phyloP scores from a whole-genome alignment of 2,888 invertebrate species.

The Morpho achilles region DNA sequence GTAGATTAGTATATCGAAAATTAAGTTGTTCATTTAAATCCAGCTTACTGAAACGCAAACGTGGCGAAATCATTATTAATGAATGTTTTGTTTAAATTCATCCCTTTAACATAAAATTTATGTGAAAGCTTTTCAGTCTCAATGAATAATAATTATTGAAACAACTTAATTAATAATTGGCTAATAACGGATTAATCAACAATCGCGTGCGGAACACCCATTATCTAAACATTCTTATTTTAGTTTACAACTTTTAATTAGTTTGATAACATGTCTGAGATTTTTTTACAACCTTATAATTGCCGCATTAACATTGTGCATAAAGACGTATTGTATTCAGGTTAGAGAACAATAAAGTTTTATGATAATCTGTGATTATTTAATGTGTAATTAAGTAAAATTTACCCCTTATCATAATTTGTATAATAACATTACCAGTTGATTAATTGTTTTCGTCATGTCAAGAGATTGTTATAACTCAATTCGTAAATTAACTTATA shows the following conservation, averaged over 20 bases:
- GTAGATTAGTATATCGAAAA: too few species aligned
- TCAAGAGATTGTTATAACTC: background rate
- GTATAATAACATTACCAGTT: slow-evolving; percentile 1
- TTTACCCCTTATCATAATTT: slow-evolving; percentile 5
- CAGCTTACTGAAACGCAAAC: too few species aligned
- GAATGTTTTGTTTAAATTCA: too few species aligned
- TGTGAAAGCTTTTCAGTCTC: too few species aligned
- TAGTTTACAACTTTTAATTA: slow-evolving; percentile 7
- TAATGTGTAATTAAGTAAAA: slow-evolving; percentile 11
- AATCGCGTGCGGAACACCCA: background rate
- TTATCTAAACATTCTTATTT: background rate
- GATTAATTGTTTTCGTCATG: slow-evolving; percentile 5
- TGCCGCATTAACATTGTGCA: slow-evolving; percentile 4
- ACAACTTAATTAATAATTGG: too few species aligned
- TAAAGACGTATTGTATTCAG: slow-evolving; percentile 3
- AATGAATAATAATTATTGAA: too few species aligned
- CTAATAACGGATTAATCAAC: too few species aligned
- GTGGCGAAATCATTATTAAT: too few species aligned
- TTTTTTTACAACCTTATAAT: slow-evolving; percentile 9
- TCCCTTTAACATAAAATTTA: too few species aligned
- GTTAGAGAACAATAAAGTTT: slow-evolving; percentile 13
- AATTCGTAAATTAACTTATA: too few species aligned
- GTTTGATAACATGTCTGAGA: slow-evolving; percentile 7
- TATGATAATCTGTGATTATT: slow-evolving; percentile 9
- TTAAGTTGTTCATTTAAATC: too few species aligned